These are phyloP conservation scores for Macrobrachium nipponense DNA, from an alignment of 1,140 invertebrate genomes.

Conservation along the genomic window DNA sequence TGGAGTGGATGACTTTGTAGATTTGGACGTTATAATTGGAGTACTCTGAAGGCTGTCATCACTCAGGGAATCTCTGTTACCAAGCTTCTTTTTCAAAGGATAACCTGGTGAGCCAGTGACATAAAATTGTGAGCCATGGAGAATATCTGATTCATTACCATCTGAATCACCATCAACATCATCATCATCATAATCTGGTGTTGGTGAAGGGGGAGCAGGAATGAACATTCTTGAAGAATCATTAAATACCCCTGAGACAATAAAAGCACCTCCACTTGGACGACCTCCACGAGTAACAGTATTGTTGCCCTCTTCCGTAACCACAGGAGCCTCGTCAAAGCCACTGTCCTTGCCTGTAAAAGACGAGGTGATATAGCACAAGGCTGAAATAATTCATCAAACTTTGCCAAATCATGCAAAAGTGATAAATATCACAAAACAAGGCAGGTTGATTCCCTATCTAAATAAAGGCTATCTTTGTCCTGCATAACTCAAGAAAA, in stretches of 20 bases:
- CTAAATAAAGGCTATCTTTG: too few species aligned
- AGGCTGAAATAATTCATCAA: neutral
- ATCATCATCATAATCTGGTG: constrained; percentile 65
- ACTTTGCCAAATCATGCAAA: neutral
- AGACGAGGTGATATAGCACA: neutral
- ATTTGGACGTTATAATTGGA: neutral
- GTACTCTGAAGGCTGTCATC: constrained; percentile 50
- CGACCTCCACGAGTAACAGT: constrained; percentile 29
- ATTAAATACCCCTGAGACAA: constrained; percentile 63
- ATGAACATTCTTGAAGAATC: constrained; percentile 66
- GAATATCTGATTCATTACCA: constrained; percentile 58
- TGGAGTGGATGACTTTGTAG: constrained; percentile 39
- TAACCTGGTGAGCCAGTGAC: constrained; percentile 8
- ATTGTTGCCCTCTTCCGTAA: constrained; percentile 28
- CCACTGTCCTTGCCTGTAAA: constrained; percentile 64
- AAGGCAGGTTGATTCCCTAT: too few species aligned
- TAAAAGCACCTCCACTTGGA: constrained; percentile 44
- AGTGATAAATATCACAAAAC: too few species aligned
- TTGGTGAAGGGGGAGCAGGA: constrained; percentile 64
- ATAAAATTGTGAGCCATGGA: constrained; percentile 57
- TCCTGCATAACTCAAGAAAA: too few species aligned
- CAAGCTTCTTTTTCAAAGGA: constrained; percentile 27
- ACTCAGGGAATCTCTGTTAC: constrained; percentile 48
- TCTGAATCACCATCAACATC: constrained; percentile 26
- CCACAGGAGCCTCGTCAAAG: constrained; percentile 55